A percentile compares a stretch with the other conserved stretches of the same genome.
Conservation (phyloP, 2,888 invertebrate species). For the Aethes cnicana region DNA sequence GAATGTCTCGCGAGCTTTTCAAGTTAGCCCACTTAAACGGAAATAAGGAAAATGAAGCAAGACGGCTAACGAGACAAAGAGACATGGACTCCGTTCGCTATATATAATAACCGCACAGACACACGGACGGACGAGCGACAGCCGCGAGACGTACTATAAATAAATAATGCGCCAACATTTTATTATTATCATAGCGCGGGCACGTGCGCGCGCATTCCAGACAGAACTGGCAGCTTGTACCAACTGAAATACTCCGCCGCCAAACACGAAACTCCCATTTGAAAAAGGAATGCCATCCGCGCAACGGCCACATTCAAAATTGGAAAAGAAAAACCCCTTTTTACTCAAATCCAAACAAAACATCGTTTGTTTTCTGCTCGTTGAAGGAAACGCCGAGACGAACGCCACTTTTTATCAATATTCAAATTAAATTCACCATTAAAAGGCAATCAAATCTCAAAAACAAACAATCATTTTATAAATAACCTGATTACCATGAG, state of each 20-base stretch:
- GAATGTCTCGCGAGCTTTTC: slow-evolving; percentile 4
- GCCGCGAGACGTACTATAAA: slow-evolving; percentile 80
- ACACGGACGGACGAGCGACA: slow-evolving; percentile 79
- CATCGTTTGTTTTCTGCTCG: background rate
- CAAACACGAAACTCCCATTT: slow-evolving; percentile 22
- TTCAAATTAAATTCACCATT: slow-evolving; percentile 9
- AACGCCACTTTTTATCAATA: slow-evolving; percentile 1
- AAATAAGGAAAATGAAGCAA: slow-evolving; percentile 32
- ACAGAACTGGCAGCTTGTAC: slow-evolving; percentile 36
- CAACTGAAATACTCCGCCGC: slow-evolving; percentile 28
- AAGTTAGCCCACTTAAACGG: slow-evolving; percentile 6
- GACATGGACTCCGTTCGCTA: slow-evolving; percentile 43
- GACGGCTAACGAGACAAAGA: slow-evolving; percentile 55
- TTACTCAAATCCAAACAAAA: background rate
- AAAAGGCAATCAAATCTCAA: slow-evolving; percentile 13
- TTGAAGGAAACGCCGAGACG: background rate
- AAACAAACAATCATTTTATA: slow-evolving; percentile 14
- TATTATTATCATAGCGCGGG: slow-evolving; percentile 78
- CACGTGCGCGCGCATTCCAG: slow-evolving; percentile 79
- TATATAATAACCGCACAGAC: slow-evolving; percentile 63
- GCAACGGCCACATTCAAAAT: background rate
- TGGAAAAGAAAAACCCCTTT: background rate
- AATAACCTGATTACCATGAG: slow-evolving; percentile 11
- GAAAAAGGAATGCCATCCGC: slow-evolving; percentile 16
- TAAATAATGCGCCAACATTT: slow-evolving; percentile 82